These are phyloP conservation scores for Melopsittacus undulatus DNA, from an alignment of 2,797 vertebrate genomes.

Conservation along the genomic window DNA sequence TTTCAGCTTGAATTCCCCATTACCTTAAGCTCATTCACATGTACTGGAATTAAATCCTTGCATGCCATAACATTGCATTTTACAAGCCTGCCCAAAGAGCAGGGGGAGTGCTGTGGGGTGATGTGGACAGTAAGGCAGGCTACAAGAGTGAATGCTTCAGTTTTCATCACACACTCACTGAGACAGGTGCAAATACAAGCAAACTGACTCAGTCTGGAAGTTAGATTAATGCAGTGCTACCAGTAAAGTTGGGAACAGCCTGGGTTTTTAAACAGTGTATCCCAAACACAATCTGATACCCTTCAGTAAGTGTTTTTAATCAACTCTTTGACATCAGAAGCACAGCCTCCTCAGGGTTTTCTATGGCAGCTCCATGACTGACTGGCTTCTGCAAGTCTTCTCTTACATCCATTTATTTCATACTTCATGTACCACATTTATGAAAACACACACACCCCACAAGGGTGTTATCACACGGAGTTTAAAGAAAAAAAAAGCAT, in stretches of 20 bases:
- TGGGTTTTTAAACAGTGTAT: neutral
- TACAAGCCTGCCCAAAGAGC: neutral
- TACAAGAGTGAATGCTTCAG: neutral
- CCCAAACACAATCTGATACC: neutral
- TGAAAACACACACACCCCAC: neutral
- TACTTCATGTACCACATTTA: neutral
- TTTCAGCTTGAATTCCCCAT: constrained; percentile 2
- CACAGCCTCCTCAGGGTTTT: neutral
- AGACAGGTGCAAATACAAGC: neutral
- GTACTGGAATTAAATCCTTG: neutral
- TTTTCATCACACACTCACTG: neutral
- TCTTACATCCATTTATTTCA: neutral
- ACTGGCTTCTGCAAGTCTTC: neutral
- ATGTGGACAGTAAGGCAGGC: neutral
- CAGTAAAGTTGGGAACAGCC: neutral
- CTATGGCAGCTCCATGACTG: neutral
- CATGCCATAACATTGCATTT: neutral
- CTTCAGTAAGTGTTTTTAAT: neutral
- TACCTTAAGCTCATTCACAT: constrained; percentile 14
- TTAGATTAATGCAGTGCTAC: neutral
- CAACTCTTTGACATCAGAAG: neutral
- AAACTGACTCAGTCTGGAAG: neutral
- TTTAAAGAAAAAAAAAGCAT: neutral
- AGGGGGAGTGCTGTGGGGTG: neutral
- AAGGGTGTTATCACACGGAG: neutral